A percentile compares a stretch with the other conserved stretches of the same genome.
Conservation (phyloP, 2,797 vertebrate species). For the Okamejei kenojei region DNA sequence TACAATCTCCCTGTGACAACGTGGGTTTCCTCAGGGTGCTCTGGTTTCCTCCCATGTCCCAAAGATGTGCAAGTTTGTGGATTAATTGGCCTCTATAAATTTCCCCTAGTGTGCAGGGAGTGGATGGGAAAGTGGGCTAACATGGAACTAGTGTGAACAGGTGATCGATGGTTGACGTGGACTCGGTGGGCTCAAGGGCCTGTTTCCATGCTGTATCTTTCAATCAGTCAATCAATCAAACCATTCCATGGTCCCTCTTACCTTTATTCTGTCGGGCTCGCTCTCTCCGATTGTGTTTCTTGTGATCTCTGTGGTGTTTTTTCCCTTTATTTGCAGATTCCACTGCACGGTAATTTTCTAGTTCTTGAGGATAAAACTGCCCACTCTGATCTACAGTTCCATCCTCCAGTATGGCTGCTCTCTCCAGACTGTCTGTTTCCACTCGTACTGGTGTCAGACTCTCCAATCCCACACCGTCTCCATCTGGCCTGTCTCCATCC, state of each 20-base stretch:
- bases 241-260: constrained; percentile 46
- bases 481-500: constrained; percentile 50
- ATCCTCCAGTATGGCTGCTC: constrained; percentile 54
- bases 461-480: constrained; percentile 57
- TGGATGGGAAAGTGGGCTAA: too few species aligned
- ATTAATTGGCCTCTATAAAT: too few species aligned
- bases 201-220: too few species aligned
- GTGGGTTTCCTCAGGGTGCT: too few species aligned
- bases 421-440: constrained; percentile 51
- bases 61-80: too few species aligned
- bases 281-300: constrained; percentile 68
- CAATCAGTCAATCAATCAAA: too few species aligned
- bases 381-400: constrained; percentile 50
- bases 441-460: constrained; percentile 58
- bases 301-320: constrained; percentile 64
- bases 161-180: too few species aligned
- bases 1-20: too few species aligned
- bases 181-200: too few species aligned
- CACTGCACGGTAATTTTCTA: constrained; percentile 64
- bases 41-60: too few species aligned
- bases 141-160: too few species aligned
- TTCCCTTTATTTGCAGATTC: constrained; percentile 58
- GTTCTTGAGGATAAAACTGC: constrained; percentile 52
- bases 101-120: too few species aligned
- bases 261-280: constrained; percentile 70